Conservation (phyloP, 2,888 invertebrate species). For the Drosophila acutilabella region DNA sequence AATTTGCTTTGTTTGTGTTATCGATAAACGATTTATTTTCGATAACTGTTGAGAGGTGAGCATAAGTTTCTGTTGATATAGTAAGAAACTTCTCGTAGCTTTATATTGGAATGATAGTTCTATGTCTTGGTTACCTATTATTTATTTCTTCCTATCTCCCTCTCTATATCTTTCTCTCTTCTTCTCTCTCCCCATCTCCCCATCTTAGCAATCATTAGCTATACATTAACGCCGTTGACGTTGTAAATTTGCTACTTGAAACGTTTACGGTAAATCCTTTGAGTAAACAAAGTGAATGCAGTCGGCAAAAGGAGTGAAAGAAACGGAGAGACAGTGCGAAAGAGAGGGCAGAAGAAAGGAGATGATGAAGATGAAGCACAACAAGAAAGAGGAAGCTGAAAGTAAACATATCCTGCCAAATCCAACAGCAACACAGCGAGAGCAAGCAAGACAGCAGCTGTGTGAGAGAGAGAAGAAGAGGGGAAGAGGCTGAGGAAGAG, state of each 20-base stretch:
- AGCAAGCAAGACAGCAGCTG: no score
- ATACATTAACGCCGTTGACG: slow-evolving; percentile 69
- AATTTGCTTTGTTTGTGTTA: no score
- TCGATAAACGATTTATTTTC: no score
- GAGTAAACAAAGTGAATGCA: slow-evolving; percentile 52
- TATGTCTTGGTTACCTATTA: no score
- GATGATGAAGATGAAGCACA: slow-evolving; percentile 19
- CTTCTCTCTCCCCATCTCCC: background rate
- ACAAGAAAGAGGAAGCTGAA: slow-evolving; percentile 5
- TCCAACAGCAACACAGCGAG: background rate
- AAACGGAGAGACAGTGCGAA: background rate
- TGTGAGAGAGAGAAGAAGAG: background rate
- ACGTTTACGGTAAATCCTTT: slow-evolving; percentile 61
- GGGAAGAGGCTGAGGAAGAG: background rate
- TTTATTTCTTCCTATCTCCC: background rate
- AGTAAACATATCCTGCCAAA: slow-evolving; percentile 14
- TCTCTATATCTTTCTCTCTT: background rate
- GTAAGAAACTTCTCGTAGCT: no score
- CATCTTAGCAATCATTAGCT: slow-evolving; percentile 61
- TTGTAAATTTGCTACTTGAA: slow-evolving; percentile 57
- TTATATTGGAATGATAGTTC: no score
- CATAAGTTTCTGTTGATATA: no score
- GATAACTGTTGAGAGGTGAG: no score
- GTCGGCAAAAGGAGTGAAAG: slow-evolving; percentile 10
- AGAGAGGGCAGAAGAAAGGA: background rate